Base-by-base conservation (phyloP, 1,140 invertebrate genomes). In the Microvelia longipes region DNA sequence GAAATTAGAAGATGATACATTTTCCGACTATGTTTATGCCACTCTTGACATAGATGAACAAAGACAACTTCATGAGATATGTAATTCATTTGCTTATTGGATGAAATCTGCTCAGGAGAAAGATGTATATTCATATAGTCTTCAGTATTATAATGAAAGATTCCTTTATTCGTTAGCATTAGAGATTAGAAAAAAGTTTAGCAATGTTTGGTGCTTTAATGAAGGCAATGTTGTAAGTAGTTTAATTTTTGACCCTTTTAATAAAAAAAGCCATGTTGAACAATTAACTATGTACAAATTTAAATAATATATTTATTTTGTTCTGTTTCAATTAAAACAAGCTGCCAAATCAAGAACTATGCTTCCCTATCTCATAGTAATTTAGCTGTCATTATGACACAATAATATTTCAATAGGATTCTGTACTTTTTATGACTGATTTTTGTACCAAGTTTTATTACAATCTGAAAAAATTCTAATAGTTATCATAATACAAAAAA, bases 161-260 rank as follows among this genome's bases (percentile, higher is more conserved):
- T 71, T 70, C 25, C 66, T 75, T 66, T 81, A 77, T 80, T 81
- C 75, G 69, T 77, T 73, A 75, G 2, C 2, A 13, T 24, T 24
- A 27, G 35, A 69, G 27, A 69, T 26, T 5, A 64, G 62, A 25
- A 64, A 5, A 24, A 64, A 64, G 25, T 64, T 64, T 26, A 5
- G 5, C 24, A 24, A 15, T 5, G 62, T 25, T 25, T 64, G 62
- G 62, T 24, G 15, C 25, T 64, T 24, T 26, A 15, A 25, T 5
- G 62, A 64, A 64, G 62, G 24, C 25, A 64, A 64, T 64, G 24
- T 64, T 24, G 62, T 64, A 64, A 64, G 62, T 64, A 14, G 19
- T 60, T 60, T 60, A 60, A 60, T 11, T 60, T 11, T 19, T 60
- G 19, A 11, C 19, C 35, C n/a, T n/a, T n/a, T n/a, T n/a, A n/a